phyloP scores from a whole-genome alignment of 2,888 invertebrate genomes.

The Agrilus biguttatus region DNA sequence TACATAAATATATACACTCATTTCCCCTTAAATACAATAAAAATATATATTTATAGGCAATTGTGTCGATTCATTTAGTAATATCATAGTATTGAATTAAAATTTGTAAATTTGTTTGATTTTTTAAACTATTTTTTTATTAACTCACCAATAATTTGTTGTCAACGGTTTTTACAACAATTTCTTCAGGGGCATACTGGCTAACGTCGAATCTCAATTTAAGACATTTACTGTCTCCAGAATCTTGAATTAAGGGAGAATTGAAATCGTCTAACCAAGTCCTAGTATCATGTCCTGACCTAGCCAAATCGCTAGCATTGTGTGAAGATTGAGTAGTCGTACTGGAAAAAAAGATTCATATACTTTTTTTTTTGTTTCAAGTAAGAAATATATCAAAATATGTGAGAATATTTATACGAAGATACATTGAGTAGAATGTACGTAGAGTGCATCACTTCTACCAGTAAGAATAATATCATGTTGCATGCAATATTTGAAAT shows the following conservation, averaged over 20 bases:
- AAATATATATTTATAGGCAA: too few relatives aligned
- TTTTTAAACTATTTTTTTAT: background rate
- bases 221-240: constrained; percentile 84
- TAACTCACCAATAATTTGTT: constrained; percentile 81
- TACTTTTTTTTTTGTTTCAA: too few relatives aligned
- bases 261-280: constrained; percentile 77
- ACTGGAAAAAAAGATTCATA: constrained; percentile 31
- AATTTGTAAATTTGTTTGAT: background rate
- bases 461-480: too few relatives aligned
- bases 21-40: too few relatives aligned
- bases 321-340: constrained; percentile 45
- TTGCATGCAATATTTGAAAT: too few relatives aligned
- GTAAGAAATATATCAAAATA: too few relatives aligned
- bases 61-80: too few relatives aligned
- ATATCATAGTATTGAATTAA: too few relatives aligned
- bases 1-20: too few relatives aligned
- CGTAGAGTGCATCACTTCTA: too few relatives aligned
- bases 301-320: constrained; percentile 40
- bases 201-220: constrained; percentile 95
- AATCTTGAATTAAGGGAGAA: constrained; percentile 88
- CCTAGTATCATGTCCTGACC: constrained; percentile 34
- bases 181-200: constrained; percentile 94
- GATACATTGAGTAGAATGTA: too few relatives aligned
- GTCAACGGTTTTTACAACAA: constrained; percentile 96
- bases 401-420: too few relatives aligned